Conservation (phyloP, 1,140 invertebrate species). For the Propsilocerus akamusi region DNA sequence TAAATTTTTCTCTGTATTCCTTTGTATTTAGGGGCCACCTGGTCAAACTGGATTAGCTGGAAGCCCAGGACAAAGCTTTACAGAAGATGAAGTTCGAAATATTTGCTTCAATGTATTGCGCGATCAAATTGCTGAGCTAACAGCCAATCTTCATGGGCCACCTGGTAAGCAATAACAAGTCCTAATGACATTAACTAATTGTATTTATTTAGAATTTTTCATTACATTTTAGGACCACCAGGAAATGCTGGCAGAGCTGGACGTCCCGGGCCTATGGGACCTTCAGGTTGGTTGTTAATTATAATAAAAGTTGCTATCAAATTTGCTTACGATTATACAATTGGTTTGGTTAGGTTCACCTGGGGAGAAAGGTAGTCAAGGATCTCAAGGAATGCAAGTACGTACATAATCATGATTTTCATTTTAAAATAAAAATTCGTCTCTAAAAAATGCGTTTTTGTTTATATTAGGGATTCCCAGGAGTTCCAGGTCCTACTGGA, state of each 20-base stretch:
- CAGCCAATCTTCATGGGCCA: neutral
- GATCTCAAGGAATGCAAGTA: no score
- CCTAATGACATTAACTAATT: neutral
- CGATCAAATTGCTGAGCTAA: neutral
- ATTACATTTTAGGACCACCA: neutral
- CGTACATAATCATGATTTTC: no score
- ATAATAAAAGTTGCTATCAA: no score
- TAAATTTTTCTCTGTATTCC: neutral
- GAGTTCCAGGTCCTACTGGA: no score
- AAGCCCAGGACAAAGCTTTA: neutral
- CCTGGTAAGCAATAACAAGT: neutral
- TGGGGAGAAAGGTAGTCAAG: no score
- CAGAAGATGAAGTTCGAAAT: neutral
- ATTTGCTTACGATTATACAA: no score
- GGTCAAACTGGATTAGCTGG: neutral
- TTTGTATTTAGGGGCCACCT: neutral
- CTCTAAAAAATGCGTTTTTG: no score
- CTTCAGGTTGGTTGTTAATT: no score
- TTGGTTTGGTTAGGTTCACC: neutral
- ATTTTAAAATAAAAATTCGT: no score
- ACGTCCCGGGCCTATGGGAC: neutral
- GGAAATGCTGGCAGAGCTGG: neutral
- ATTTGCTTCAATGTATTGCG: neutral
- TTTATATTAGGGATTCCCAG: no score
- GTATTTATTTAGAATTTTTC: neutral